Percentiles rank a stretch among this genome's conserved stretches.
phyloP scores from a whole-genome alignment of 2,113 vertebrate species.

The Takifugu bimaculatus region DNA sequence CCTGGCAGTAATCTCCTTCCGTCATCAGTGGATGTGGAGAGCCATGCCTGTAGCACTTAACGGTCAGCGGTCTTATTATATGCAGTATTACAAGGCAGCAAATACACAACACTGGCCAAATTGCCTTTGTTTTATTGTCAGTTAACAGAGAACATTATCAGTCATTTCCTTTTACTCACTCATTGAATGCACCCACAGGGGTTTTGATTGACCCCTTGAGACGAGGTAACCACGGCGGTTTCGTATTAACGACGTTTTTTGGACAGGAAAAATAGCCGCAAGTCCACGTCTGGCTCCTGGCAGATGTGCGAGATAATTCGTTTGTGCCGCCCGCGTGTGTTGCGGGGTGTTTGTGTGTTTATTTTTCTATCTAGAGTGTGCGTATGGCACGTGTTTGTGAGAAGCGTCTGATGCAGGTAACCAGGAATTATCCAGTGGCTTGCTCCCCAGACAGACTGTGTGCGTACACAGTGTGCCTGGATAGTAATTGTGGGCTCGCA shows the following conservation, averaged over 20 bases:
- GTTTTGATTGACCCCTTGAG: conserved; percentile 27
- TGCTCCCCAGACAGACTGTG: conserved; percentile 73
- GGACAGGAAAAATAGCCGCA: conserved; percentile 37
- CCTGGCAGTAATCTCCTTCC: neutral
- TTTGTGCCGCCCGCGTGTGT: neutral
- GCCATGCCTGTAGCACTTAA: neutral
- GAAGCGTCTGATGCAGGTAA: conserved; percentile 69
- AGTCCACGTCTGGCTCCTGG: conserved; percentile 34
- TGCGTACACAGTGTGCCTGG: conserved; percentile 66
- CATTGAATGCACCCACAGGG: conserved; percentile 5
- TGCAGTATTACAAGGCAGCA: conserved; percentile 1
- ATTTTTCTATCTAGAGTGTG: conserved; percentile 24
- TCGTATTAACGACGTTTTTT: conserved; percentile 32
- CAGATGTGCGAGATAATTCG: conserved; percentile 27
- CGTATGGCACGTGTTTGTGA: conserved; percentile 62
- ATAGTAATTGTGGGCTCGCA: conserved; percentile 74
- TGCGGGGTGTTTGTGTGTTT: neutral
- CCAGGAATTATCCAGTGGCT: conserved; percentile 72
- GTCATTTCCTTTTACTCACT: conserved; percentile 35
- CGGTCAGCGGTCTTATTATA: conserved; percentile 2
- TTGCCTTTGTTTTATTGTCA: conserved; percentile 28
- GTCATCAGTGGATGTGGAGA: conserved; percentile 2
- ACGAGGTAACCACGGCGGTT: conserved; percentile 41
- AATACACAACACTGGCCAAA: conserved; percentile 15
- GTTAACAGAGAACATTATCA: conserved; percentile 31